Base-by-base conservation (phyloP, 2,888 invertebrate species). In the Congeria kusceri region DNA sequence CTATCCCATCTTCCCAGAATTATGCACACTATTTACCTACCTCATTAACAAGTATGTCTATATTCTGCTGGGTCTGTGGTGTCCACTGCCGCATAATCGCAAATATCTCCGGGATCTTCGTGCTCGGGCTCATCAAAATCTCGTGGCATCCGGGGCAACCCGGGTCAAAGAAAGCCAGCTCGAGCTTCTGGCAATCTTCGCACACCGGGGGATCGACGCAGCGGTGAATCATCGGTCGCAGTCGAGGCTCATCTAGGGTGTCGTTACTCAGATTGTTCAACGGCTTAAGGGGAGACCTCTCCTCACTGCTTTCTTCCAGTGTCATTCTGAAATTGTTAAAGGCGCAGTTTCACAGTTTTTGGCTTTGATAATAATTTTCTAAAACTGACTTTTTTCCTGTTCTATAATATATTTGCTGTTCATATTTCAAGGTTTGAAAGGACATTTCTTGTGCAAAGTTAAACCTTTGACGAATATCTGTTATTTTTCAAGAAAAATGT, bases 41-140 rank as follows among this genome's bases (percentile, higher is more conserved):
- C 92, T 94, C 94, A 71, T 92, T 86, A 3, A 94, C 91, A 32
- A 94, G 84, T 18, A 93, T 80, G 72, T 94, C 93, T 63, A 94
- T 88, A 64, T 93, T 93, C 56, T 92, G 92, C 85, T 94, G 94
- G 46, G 94, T 94, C 77, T 94, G 93, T n/a, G 94, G 94, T 32
- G 94, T 93, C 94, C 94, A 94, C 87, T 94, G 94, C 47, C 94
- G 86, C 76, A 94, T 85, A 47, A 94, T 93, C 65, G 94, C 94
- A 84, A 94, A 94, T 46, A 94, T 92, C 72, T 94, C 93, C 62
- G 94, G 91, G n/a, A 94, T 90, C 9, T 92, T 91, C 5, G 94
- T 92, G 64, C 87, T 84, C 0, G 91, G 86, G 67, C 90, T 88
- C 29, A 88, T 74, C 20, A 94, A 83, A 20, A 94, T 91, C 63